Percentiles rank a stretch among this genome's conserved stretches.
Conservation (phyloP, 2,888 invertebrate species). For the Anagyrus pseudococci region DNA sequence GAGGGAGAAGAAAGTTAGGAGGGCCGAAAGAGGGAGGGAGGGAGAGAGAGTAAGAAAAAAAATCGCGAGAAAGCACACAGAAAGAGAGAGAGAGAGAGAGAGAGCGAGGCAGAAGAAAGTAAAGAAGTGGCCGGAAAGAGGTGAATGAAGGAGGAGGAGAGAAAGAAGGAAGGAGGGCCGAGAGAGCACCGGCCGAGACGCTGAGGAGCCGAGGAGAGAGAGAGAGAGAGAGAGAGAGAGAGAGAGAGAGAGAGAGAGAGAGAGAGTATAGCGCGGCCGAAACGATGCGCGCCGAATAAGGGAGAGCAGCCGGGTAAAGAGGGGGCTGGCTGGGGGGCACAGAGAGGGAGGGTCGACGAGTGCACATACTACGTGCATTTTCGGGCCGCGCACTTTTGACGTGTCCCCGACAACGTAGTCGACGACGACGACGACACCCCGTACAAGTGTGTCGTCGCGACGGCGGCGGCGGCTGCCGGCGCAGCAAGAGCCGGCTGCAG, state of each 20-base stretch:
- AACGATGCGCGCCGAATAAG: background rate
- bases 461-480: conserved; percentile 7
- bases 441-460: conserved; percentile 12
- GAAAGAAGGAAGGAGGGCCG: background rate
- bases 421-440: conserved; percentile 17
- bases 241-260: background rate
- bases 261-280: conserved; percentile 5
- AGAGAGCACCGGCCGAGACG: too few species aligned
- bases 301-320: background rate
- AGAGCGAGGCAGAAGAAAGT: too few species aligned
- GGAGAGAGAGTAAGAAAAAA: too few species aligned
- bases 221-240: conserved; percentile 29
- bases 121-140: conserved; percentile 14
- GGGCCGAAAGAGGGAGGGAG: too few species aligned
- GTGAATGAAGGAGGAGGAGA: background rate
- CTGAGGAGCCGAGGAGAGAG: background rate
- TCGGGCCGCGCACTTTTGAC: conserved; percentile 33
- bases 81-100: too few species aligned
- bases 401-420: too few species aligned
- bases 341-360: too few species aligned
- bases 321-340: too few species aligned
- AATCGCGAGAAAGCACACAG: too few species aligned
- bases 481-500: too few species aligned
- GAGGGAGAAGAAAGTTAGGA: too few species aligned
- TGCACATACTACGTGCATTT: conserved; percentile 28